Evolutionary conservation across 1,140 invertebrate genomes (phyloP), one percentile per base, ranked within the genome.

Genomic region (Spodoptera frugiperda): DNA sequence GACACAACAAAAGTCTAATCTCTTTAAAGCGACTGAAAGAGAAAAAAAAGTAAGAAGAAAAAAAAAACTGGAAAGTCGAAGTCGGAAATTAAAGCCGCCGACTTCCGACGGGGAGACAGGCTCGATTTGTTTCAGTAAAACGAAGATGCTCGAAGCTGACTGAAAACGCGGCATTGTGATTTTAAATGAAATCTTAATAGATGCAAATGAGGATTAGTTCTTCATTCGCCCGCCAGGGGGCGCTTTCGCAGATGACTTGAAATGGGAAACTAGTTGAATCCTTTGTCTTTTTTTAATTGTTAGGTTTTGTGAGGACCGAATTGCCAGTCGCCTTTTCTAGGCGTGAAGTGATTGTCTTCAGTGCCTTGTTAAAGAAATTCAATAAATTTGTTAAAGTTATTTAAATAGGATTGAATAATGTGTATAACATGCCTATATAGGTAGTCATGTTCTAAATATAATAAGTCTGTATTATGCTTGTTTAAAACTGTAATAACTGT

Each of bases 1-100:
- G 44, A 46, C 19, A 17, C 61, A 76, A 75, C 55, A 67, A 76
- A 79, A 59, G 59, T 71, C 55, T 71, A 71, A 77, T 65, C 65
- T 77, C 54, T 68, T 77, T 77, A 59, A 67, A 76, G 33, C 39
- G 51, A 48, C 65, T 70, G 59, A 17, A 59, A 59, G 79, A 9
- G 25, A 39, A 39, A 33, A 33, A 33, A 25, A 25, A 25, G 21
- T 33, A 9, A 80, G 82, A 83, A 82, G 85, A 86, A 88, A 83
- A 86, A 80, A 78, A n/a, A n/a, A n/a, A n/a, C n/a, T n/a, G n/a
- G 84, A 33, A 39, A 76, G 46, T 75, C 57, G 59, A 77, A 74
- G 79, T 78, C 80, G 86, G 84, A 87, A 89, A 90, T 88, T 83
- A 83, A 87, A 86, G 85, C 80, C 51, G 76, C 57, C 81, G 82